Conservation (phyloP, 2,888 invertebrate species). For the Brenthis hecate region DNA sequence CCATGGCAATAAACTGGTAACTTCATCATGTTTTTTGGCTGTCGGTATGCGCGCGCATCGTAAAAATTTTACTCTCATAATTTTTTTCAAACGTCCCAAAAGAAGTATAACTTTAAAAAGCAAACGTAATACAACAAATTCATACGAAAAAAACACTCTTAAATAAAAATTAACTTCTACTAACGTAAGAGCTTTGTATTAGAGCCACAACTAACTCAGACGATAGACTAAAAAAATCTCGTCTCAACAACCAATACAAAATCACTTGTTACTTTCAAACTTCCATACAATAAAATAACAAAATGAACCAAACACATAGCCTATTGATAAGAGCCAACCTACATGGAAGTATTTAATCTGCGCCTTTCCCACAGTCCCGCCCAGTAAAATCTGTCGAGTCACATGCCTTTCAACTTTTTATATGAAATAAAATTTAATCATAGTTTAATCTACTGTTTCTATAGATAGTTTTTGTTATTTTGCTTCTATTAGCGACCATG, state of each 20-base stretch:
- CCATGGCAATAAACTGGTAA: too few species aligned
- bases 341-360: conserved; percentile 51
- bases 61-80: too few species aligned
- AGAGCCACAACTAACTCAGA: background rate
- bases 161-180: too few species aligned
- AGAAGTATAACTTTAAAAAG: too few species aligned
- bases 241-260: background rate
- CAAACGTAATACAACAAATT: too few species aligned
- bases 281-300: conserved; percentile 41
- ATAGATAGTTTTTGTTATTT: conserved; percentile 56
- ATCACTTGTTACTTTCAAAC: conserved; percentile 17
- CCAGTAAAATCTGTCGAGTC: conserved; percentile 64
- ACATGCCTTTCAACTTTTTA: conserved; percentile 56
- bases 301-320: conserved; percentile 40
- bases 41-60: too few species aligned
- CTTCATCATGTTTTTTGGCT: too few species aligned
- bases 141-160: too few species aligned
- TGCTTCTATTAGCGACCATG: conserved; percentile 44
- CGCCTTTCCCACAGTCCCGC: conserved; percentile 60
- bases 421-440: conserved; percentile 70
- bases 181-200: too few species aligned
- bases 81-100: too few species aligned
- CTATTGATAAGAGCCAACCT: conserved; percentile 54
- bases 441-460: conserved; percentile 74
- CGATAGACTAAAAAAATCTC: background rate